These are phyloP conservation scores for Xenopus laevis DNA, from an alignment of 2,113 vertebrate species.

Conservation along the genomic window DNA sequence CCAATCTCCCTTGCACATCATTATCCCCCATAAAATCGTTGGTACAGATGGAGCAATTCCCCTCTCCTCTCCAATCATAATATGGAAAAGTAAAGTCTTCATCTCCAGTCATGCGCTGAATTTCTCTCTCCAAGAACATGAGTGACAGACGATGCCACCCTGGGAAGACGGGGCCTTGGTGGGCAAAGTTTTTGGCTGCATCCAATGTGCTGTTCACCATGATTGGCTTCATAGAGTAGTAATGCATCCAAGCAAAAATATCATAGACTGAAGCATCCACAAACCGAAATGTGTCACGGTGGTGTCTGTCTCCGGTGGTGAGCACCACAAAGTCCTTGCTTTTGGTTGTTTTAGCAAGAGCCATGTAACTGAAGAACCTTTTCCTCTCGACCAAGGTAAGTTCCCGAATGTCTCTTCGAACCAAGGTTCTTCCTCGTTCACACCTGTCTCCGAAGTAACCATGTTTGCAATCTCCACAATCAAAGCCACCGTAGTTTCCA, in stretches of 20 bases:
- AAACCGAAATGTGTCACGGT: conserved; percentile 29
- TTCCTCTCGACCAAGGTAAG: conserved; percentile 40
- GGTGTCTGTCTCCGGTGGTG: conserved; percentile 37
- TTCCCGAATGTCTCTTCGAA: conserved; percentile 22
- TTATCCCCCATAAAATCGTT: conserved; percentile 43
- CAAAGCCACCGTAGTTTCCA: conserved; percentile 46
- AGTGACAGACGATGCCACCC: conserved; percentile 47
- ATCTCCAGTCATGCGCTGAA: conserved; percentile 46
- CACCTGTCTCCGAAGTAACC: conserved; percentile 40
- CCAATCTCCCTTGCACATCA: conserved; percentile 27
- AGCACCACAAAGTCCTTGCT: conserved; percentile 46
- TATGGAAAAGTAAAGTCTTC: conserved; percentile 49
- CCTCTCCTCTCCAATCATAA: conserved; percentile 47
- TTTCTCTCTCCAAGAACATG: conserved; percentile 48
- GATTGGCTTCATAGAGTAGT: conserved; percentile 42
- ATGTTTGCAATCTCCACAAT: conserved; percentile 46
- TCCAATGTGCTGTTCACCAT: conserved; percentile 19
- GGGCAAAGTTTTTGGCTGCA: conserved; percentile 39
- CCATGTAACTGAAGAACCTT: no score
- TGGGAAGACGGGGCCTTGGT: conserved; percentile 44
- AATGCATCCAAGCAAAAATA: conserved; percentile 49
- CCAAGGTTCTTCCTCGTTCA: not conserved
- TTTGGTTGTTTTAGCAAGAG: conserved; percentile 40
- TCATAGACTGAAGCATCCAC: conserved; percentile 45
- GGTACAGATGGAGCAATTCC: conserved; percentile 48